Evolutionary conservation across 2,888 invertebrate genomes (phyloP).

Genomic region (Microctonus aethiopoides): DNA sequence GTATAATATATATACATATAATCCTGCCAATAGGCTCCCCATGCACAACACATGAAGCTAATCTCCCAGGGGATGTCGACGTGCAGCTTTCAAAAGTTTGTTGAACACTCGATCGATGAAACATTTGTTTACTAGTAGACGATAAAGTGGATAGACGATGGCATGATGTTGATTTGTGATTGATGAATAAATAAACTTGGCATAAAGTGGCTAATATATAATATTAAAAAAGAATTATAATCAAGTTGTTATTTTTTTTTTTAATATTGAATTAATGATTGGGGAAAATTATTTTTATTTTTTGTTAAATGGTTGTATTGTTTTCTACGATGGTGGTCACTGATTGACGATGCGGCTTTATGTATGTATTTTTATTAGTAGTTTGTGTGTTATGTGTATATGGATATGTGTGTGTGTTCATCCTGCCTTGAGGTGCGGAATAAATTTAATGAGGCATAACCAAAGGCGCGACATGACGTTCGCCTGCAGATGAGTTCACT

Average conservation of each 20-base stretch:
- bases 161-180: background rate
- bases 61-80: conserved; percentile 2
- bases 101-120: background rate
- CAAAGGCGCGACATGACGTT: conserved; percentile 52
- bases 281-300: background rate
- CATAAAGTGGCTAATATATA: background rate
- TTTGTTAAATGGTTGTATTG: background rate
- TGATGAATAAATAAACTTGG: background rate
- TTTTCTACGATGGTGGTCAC: background rate
- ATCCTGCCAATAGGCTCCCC: background rate
- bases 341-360: background rate
- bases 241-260: no score
- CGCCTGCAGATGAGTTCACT: conserved; percentile 44
- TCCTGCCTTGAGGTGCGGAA: conserved; percentile 25
- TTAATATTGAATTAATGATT: no score
- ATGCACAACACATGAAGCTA: background rate
- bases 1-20: background rate
- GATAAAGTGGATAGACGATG: background rate
- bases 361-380: no score
- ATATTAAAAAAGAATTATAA: background rate
- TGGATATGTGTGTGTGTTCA: background rate
- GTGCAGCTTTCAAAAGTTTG: background rate
- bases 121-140: background rate
- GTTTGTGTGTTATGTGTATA: no score
- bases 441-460: conserved; percentile 56